phyloP scores from a whole-genome alignment of 1,140 invertebrate species.

The Bradynema listronoti region DNA sequence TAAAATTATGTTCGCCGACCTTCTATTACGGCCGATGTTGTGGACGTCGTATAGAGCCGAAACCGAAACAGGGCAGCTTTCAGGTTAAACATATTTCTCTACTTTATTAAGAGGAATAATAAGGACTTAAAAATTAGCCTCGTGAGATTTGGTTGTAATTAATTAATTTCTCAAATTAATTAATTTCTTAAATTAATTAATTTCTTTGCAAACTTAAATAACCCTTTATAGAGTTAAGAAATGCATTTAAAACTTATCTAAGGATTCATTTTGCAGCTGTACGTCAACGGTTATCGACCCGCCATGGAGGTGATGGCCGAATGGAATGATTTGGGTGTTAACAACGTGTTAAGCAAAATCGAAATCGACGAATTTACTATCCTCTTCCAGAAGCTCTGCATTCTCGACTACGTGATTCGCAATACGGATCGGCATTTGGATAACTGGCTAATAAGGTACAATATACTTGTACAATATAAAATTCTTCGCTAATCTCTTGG shows the following conservation, averaged over 20 bases:
- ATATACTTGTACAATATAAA: constrained; percentile 13
- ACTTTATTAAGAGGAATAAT: no score
- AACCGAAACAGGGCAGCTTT: constrained; percentile 52
- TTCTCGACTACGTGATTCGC: constrained; percentile 48
- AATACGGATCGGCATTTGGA: constrained; percentile 51
- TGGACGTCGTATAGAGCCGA: constrained; percentile 28
- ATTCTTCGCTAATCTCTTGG: constrained; percentile 5
- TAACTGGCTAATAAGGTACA: constrained; percentile 44
- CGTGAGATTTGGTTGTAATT: no score
- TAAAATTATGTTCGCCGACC: constrained; percentile 41
- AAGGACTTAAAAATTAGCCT: no score
- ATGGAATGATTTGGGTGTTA: constrained; percentile 37
- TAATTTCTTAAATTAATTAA: no score
- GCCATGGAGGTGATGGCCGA: constrained; percentile 38
- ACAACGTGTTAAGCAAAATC: constrained; percentile 23
- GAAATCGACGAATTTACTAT: constrained; percentile 35
- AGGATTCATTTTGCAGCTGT: constrained; percentile 30
- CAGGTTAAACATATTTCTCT: constrained; percentile 33
- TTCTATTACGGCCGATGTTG: constrained; percentile 44
- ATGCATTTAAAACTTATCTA: no score
- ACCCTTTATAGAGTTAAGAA: no score
- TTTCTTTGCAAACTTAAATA: no score
- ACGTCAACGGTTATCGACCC: constrained; percentile 43
- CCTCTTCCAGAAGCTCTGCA: constrained; percentile 46
- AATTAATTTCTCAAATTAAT: no score